Percentiles rank a stretch among this genome's conserved stretches.
Evolutionary conservation across 1,140 invertebrate genomes (phyloP).

Genomic region (Drosophila seguyi): DNA sequence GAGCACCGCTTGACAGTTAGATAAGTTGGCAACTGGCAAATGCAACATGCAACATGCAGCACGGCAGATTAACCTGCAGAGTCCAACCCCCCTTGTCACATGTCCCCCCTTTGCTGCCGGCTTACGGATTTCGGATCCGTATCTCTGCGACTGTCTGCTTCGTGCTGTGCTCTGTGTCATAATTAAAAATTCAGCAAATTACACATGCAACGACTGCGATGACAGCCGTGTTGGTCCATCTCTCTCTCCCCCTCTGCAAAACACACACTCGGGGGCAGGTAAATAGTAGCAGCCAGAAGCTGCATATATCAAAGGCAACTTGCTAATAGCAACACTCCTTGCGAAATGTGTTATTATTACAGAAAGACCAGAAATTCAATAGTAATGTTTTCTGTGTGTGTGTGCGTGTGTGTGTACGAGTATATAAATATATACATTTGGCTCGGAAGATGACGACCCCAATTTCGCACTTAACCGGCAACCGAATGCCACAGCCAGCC

Average conservation of each 20-base stretch:
- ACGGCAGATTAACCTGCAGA: slow-evolving; percentile 50
- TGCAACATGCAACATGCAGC: slow-evolving; percentile 46
- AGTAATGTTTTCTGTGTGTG: too few species aligned
- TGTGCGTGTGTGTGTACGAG: too few species aligned
- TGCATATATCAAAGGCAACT: too few species aligned
- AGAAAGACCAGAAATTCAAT: too few species aligned
- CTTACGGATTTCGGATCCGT: slow-evolving; percentile 32
- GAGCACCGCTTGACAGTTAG: slow-evolving; percentile 45
- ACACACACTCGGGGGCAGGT: slow-evolving; percentile 2
- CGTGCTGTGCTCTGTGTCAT: slow-evolving; percentile 61
- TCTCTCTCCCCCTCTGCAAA: slow-evolving; percentile 1
- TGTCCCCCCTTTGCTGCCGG: not conserved
- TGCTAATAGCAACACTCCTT: not conserved
- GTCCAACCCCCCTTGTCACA: not conserved
- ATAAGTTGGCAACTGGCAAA: slow-evolving; percentile 52
- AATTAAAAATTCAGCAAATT: slow-evolving; percentile 78
- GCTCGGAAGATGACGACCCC: slow-evolving; percentile 57
- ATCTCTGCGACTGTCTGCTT: slow-evolving; percentile 23
- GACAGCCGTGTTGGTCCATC: too few species aligned
- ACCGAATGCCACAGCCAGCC: slow-evolving; percentile 37
- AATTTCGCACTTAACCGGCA: slow-evolving; percentile 69
- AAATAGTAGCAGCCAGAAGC: not conserved
- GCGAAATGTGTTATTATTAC: not conserved
- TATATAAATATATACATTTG: too few species aligned
- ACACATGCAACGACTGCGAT: slow-evolving; percentile 64